Evolutionary conservation across 2,888 invertebrate genomes (phyloP).

Genomic region (Mythimna pallens): DNA sequence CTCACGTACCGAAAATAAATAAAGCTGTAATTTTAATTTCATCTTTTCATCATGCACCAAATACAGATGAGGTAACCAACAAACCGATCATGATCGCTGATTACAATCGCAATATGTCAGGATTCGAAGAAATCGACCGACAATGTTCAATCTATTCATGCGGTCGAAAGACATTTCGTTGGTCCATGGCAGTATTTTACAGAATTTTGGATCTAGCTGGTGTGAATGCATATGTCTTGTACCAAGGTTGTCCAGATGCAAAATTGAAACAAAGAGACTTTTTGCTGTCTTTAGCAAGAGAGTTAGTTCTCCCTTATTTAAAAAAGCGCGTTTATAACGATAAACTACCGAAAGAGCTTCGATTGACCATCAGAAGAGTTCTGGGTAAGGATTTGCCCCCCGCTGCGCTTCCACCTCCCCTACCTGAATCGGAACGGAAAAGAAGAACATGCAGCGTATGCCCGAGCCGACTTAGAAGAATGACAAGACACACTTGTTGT

Average conservation of each 20-base stretch:
- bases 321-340: slow-evolving; percentile 11
- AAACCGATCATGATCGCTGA: slow-evolving; percentile 17
- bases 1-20: slow-evolving; percentile 12
- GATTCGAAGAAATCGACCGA: slow-evolving; percentile 13
- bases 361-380: slow-evolving; percentile 9
- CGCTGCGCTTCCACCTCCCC: background rate
- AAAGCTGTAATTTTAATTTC: slow-evolving; percentile 24
- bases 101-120: slow-evolving; percentile 2
- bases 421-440: background rate
- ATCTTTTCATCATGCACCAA: slow-evolving; percentile 23
- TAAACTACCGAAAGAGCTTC: slow-evolving; percentile 18
- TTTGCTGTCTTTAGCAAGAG: slow-evolving; percentile 22
- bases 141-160: slow-evolving; percentile 16
- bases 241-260: slow-evolving; percentile 7
- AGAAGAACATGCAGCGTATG: slow-evolving; percentile 7
- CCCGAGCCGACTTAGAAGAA: slow-evolving; percentile 3
- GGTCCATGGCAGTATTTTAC: slow-evolving; percentile 24
- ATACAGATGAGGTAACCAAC: slow-evolving; percentile 2
- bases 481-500: slow-evolving; percentile 11
- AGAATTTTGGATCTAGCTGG: slow-evolving; percentile 19
- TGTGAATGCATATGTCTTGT: slow-evolving; percentile 16
- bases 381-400: slow-evolving; percentile 20
- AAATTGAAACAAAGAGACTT: slow-evolving; percentile 17
- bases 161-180: slow-evolving; percentile 15
- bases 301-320: slow-evolving; percentile 20